phyloP scores from a whole-genome alignment of 2,113 vertebrate species.

The Eleginops maclovinus region DNA sequence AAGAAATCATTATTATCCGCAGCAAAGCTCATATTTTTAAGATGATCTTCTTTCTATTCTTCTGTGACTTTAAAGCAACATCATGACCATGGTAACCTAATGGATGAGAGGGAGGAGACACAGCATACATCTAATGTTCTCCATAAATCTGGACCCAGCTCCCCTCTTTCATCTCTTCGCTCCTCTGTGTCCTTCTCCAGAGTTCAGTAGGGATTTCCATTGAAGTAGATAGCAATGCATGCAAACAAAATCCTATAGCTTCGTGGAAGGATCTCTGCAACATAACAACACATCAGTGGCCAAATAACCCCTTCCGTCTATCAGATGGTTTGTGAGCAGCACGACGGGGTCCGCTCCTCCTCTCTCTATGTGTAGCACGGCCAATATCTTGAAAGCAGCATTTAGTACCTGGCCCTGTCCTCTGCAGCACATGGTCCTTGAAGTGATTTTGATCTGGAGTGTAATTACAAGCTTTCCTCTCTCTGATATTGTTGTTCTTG shows the following conservation, averaged over 20 bases:
- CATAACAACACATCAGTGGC: not conserved
- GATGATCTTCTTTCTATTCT: not conserved
- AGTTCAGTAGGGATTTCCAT: not conserved
- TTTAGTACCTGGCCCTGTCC: conserved; percentile 2
- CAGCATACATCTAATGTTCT: too few species aligned
- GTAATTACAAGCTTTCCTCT: conserved; percentile 18
- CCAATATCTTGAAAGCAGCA: conserved; percentile 4
- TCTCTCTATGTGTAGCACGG: not conserved
- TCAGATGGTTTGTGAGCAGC: not conserved
- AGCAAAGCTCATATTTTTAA: not conserved
- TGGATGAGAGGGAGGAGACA: too few species aligned
- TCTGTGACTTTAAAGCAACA: not conserved
- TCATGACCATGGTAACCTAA: not conserved
- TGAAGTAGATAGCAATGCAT: not conserved
- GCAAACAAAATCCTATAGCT: not conserved
- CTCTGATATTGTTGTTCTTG: conserved; percentile 2
- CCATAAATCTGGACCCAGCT: too few species aligned
- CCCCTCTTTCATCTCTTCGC: too few species aligned
- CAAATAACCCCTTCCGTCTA: not conserved
- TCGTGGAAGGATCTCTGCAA: too few species aligned
- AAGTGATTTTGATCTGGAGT: conserved; percentile 8
- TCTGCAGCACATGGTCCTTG: not conserved
- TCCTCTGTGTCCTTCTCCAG: not conserved
- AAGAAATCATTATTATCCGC: conserved; percentile 1
- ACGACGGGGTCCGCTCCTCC: not conserved